Conservation (phyloP, 2,888 invertebrate genomes). For the Acrobasis repandana region DNA sequence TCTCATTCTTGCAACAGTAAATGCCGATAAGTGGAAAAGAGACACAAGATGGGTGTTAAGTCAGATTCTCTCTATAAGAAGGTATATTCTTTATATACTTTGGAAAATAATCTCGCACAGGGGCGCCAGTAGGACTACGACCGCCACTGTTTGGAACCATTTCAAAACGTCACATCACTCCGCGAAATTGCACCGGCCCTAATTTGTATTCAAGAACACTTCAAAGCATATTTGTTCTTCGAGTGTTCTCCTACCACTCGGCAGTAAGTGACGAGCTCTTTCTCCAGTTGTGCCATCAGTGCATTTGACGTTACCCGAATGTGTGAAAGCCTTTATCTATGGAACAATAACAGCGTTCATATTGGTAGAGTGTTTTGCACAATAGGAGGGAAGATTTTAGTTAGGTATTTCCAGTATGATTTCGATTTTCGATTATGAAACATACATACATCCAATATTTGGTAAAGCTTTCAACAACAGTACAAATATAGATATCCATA, state of each 20-base stretch:
- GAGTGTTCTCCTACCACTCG: constrained; percentile 26
- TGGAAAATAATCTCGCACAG: too few species aligned
- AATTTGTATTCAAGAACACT: constrained; percentile 71
- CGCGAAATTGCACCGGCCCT: constrained; percentile 65
- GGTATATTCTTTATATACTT: too few species aligned
- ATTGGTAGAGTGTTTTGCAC: not conserved
- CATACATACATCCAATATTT: not conserved
- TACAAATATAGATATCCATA: too few species aligned
- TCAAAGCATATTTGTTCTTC: constrained; percentile 66
- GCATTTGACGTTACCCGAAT: not conserved
- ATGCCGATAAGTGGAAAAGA: too few species aligned
- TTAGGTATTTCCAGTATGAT: not conserved
- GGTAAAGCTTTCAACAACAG: too few species aligned
- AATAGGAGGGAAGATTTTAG: not conserved
- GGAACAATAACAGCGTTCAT: not conserved
- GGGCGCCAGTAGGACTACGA: too few species aligned
- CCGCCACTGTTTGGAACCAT: constrained; percentile 36
- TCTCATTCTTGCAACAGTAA: too few species aligned
- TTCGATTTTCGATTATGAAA: not conserved
- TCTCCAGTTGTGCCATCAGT: constrained; percentile 7
- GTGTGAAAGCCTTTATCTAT: constrained; percentile 3
- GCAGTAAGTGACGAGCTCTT: constrained; percentile 15
- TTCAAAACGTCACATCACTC: constrained; percentile 69
- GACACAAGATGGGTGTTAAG: too few species aligned
- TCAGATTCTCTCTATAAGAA: too few species aligned